These are phyloP conservation scores for Silurus glanis DNA, from an alignment of 2,113 vertebrate genomes.

Conservation along the genomic window DNA sequence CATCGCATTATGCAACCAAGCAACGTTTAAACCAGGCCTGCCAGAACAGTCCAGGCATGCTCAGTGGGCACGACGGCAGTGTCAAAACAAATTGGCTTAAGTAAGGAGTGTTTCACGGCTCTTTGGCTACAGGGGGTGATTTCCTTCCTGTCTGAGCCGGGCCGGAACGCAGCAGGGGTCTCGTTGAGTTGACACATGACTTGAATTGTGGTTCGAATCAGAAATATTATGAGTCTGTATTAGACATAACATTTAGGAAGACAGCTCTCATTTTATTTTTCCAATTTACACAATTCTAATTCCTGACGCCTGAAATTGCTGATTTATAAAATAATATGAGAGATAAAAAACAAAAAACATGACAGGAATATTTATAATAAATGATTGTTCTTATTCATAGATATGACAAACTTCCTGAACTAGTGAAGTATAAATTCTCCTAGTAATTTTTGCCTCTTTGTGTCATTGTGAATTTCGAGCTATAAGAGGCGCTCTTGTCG, in stretches of 20 bases:
- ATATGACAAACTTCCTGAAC: neutral
- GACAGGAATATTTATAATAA: neutral
- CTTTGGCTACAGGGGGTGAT: constrained; percentile 58
- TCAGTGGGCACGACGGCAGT: constrained; percentile 65
- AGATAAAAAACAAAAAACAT: neutral
- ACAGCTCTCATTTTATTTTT: neutral
- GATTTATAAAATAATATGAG: neutral
- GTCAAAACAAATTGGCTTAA: constrained; percentile 74
- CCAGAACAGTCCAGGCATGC: constrained; percentile 65
- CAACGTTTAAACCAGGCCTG: constrained; percentile 63
- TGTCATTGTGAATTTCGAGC: constrained; percentile 21
- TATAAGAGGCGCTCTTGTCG: neutral
- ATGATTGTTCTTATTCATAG: neutral
- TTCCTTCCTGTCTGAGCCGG: constrained; percentile 38
- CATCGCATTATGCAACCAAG: constrained; percentile 70
- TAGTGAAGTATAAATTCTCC: neutral
- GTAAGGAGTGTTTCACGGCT: constrained; percentile 63
- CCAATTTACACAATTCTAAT: neutral
- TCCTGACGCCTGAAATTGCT: neutral
- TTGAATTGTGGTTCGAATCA: neutral
- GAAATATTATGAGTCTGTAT: neutral
- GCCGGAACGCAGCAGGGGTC: neutral
- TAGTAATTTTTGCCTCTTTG: constrained; percentile 23
- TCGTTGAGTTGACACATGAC: neutral
- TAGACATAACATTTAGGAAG: neutral